These are phyloP conservation scores for Orcinus orca DNA, from an alignment of 2,113 vertebrate genomes.

Conservation along the genomic window DNA sequence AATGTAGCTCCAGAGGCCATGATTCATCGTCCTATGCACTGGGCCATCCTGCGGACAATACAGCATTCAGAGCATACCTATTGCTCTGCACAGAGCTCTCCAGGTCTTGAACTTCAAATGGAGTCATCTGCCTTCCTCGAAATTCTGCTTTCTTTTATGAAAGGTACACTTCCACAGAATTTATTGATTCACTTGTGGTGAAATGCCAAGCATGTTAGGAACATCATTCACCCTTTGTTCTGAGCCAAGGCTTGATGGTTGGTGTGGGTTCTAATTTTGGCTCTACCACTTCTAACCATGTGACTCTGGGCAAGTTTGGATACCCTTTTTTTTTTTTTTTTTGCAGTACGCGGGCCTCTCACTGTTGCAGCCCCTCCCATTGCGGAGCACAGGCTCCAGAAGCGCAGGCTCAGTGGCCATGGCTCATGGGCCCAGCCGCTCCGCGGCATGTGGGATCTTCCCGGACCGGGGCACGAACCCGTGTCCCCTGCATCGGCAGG, in stretches of 20 bases:
- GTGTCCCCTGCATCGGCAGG: too few species aligned
- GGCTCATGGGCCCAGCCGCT: too few species aligned
- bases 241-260: not conserved
- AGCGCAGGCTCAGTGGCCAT: too few species aligned
- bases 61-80: too few species aligned
- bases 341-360: too few species aligned
- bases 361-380: too few species aligned
- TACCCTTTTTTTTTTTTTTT: not conserved
- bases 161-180: not conserved
- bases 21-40: not conserved
- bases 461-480: accelerated
- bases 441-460: too few species aligned
- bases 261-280: not conserved
- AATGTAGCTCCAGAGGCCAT: not conserved
- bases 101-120: not conserved
- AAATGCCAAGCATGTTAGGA: not conserved
- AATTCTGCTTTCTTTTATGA: not conserved
- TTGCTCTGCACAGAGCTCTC: not conserved
- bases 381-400: too few species aligned
- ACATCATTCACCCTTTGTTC: not conserved
- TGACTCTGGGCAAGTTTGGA: not conserved
- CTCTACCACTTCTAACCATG: not conserved
- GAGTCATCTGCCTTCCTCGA: not conserved
- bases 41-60: not conserved
- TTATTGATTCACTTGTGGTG: not conserved